These are phyloP conservation scores for Tanaodytes sp. DNA, from an alignment of 2,888 invertebrate species.

Conservation along the genomic window DNA sequence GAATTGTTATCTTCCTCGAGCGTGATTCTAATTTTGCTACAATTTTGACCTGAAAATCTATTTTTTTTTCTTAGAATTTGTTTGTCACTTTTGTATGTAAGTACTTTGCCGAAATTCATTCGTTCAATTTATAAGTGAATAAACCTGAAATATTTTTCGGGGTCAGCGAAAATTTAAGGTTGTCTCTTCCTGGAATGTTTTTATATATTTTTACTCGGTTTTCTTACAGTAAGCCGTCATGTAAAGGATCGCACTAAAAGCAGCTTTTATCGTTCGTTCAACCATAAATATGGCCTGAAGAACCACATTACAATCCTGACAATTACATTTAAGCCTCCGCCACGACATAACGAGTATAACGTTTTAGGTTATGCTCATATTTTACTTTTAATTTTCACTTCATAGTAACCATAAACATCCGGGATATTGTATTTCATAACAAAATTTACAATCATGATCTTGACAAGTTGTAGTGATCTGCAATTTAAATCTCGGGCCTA, in stretches of 20 bases:
- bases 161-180: constrained; percentile 24
- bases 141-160: too few species aligned
- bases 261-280: constrained; percentile 35
- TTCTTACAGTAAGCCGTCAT: constrained; percentile 7
- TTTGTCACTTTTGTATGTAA: too few species aligned
- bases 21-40: too few species aligned
- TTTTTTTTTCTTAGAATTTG: too few species aligned
- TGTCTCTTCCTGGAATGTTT: constrained; percentile 9
- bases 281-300: constrained; percentile 24
- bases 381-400: constrained; percentile 41
- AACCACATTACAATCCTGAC: constrained; percentile 23
- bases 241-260: constrained; percentile 36
- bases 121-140: too few species aligned
- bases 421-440: constrained; percentile 20
- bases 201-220: constrained; percentile 28
- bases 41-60: too few species aligned
- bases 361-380: constrained; percentile 38
- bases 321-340: constrained; percentile 20
- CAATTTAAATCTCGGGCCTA: too few species aligned
- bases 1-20: too few species aligned
- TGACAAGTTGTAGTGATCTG: too few species aligned
- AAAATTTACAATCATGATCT: constrained; percentile 8
- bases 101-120: too few species aligned
- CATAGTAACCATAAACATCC: constrained; percentile 20
- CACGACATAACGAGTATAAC: constrained; percentile 17